Evolutionary conservation across 2,797 vertebrate species (phyloP), one percentile per base, ranked within the genome.

Genomic region (Notolepis coatsorum): DNA sequence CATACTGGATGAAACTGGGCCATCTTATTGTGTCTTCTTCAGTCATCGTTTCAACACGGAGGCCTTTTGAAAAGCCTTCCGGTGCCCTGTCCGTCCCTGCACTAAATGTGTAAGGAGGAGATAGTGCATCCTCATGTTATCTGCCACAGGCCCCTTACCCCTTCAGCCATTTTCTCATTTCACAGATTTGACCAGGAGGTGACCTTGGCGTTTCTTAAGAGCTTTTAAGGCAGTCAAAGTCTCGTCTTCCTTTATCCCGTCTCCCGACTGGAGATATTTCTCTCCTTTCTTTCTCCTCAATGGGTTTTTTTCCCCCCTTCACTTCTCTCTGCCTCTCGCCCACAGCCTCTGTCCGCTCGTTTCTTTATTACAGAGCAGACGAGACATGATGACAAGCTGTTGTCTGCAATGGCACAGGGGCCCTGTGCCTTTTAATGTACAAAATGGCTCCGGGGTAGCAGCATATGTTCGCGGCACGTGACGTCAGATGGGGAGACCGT

Each of bases 41-140:
- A 28, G 58, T 66, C 61, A 65, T 79, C 74, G 63, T 75, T 85
- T 82, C 63, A 77, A 62, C 72, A 65, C 12, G 0, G 67, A 78
- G 66, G 58, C 61, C 38, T 68, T 85, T 79, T 81, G 73, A 80
- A 82, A 80, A 70, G 74, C 71, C 79, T 82, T 73, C 77, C 78
- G 70, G 59, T 46, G 66, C 49, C 52, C 56, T 56, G 39, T 80
- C 76, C 71, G 78, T 68, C 69, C 56, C 64, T 77, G 23, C 53
- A 58, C 79, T 80, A 84, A 90, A 90, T 85, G 85, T 92, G 90
- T 56, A 73, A 60, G 71, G 77, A 77, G 63, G 64, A 88, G 90
- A 92, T 92, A 92, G 88, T 90, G 90, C 87, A 74, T 91, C 90
- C 82, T 90, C 81, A 73, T 90, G 91, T 91, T 91, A 90, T 92